Conservation (phyloP, 2,888 invertebrate species). For the Physocephala rufipes region DNA sequence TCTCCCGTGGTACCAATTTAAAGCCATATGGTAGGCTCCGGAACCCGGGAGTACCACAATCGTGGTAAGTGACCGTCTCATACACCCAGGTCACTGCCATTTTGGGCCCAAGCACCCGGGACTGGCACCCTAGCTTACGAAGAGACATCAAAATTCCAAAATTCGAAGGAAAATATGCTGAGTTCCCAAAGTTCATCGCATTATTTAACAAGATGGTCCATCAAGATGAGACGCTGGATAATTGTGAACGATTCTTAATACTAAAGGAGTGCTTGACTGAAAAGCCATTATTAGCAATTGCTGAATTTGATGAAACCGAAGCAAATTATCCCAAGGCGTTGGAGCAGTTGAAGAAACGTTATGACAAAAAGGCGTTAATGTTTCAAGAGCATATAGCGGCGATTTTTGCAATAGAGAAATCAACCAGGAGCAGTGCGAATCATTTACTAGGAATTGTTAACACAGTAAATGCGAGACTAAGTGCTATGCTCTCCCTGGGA, state of each 20-base stretch:
- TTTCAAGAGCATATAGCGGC: slow-evolving; percentile 41
- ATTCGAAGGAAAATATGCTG: slow-evolving; percentile 40
- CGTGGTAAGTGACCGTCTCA: too few relatives aligned
- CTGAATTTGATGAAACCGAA: slow-evolving; percentile 42
- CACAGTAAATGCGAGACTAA: slow-evolving; percentile 39
- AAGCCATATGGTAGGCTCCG: too few relatives aligned
- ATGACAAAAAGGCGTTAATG: slow-evolving; percentile 42
- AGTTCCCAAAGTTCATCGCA: slow-evolving; percentile 41
- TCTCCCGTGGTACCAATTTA: too few relatives aligned
- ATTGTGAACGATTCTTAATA: slow-evolving; percentile 29
- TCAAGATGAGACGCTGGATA: slow-evolving; percentile 38
- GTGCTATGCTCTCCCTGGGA: slow-evolving; percentile 38
- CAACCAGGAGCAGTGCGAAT: slow-evolving; percentile 33
- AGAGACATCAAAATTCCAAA: slow-evolving; percentile 32
- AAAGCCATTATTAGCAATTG: slow-evolving; percentile 32
- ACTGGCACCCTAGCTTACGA: too few relatives aligned
- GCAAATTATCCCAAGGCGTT: slow-evolving; percentile 41
- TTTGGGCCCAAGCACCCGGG: too few relatives aligned
- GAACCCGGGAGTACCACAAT: too few relatives aligned
- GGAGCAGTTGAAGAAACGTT: slow-evolving; percentile 31
- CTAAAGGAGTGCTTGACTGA: slow-evolving; percentile 35
- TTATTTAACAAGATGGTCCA: slow-evolving; percentile 42
- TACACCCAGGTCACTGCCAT: too few relatives aligned
- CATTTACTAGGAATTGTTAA: slow-evolving; percentile 34
- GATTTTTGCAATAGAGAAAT: too few relatives aligned